Evolutionary conservation across 2,888 invertebrate genomes (phyloP).

Genomic region (Congeria kusceri): DNA sequence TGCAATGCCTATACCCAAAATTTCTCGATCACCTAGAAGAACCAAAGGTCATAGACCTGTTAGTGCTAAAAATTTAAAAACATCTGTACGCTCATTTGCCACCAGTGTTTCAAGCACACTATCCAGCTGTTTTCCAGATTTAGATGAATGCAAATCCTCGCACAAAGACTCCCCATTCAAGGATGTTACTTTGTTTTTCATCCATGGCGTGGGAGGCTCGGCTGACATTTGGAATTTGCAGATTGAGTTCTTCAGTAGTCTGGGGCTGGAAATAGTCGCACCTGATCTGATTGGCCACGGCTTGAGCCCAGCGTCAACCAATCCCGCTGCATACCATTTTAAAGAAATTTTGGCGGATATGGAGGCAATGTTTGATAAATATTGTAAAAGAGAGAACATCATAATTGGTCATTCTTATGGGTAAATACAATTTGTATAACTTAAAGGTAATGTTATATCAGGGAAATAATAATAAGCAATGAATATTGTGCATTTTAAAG

Average conservation of each 20-base stretch:
- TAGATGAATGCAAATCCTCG: conserved; percentile 15
- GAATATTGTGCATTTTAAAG: too few relatives aligned
- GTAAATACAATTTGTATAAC: conserved; percentile 87
- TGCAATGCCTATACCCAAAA: neutral
- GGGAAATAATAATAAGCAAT: too few relatives aligned
- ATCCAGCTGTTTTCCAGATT: conserved; percentile 6
- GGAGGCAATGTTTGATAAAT: conserved; percentile 88
- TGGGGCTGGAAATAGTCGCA: conserved; percentile 89
- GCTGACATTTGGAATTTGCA: conserved; percentile 89
- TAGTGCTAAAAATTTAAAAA: conserved; percentile 42
- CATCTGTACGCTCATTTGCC: conserved; percentile 23
- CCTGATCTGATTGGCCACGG: conserved; percentile 90
- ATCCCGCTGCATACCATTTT: conserved; percentile 88
- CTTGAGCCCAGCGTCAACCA: conserved; percentile 88
- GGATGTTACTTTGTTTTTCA: conserved; percentile 87
- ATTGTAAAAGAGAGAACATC: conserved; percentile 88
- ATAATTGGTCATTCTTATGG: conserved; percentile 90
- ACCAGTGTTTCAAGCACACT: conserved; percentile 26
- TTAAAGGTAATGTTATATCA: too few relatives aligned
- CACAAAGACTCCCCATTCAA: conserved; percentile 49
- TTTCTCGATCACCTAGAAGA: conserved; percentile 49
- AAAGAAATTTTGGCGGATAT: conserved; percentile 88
- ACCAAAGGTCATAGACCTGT: conserved; percentile 61
- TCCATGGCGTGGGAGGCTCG: conserved; percentile 90
- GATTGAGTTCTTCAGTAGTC: conserved; percentile 87